Evolutionary conservation across 2,797 vertebrate species (phyloP).

Genomic region (Chlorospingus semifuscus): DNA sequence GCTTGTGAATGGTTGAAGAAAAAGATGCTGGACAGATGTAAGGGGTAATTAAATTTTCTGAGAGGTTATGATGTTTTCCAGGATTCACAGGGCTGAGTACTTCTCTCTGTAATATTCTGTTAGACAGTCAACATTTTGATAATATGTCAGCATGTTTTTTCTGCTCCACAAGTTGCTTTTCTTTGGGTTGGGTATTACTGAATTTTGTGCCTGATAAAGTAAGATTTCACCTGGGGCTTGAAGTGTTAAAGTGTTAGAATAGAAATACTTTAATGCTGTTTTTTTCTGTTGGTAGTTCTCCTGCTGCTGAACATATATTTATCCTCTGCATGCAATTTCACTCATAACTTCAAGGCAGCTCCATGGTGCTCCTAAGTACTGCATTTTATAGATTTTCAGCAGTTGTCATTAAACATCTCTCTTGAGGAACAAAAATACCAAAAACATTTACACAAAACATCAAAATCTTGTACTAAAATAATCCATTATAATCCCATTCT

Average conservation of each 20-base stretch:
- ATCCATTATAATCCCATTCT: background rate
- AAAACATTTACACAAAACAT: background rate
- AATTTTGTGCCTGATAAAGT: background rate
- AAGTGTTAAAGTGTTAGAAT: background rate
- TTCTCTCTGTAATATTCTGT: background rate
- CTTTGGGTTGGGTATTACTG: background rate
- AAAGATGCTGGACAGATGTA: background rate
- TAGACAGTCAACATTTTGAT: background rate
- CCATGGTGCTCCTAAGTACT: background rate
- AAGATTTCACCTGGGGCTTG: background rate
- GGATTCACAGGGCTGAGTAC: background rate
- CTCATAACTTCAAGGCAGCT: constrained; percentile 8
- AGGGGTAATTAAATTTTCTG: background rate
- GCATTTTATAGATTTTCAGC: constrained; percentile 15
- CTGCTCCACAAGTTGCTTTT: background rate
- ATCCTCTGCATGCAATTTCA: background rate
- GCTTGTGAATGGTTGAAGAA: background rate
- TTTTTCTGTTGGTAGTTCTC: background rate
- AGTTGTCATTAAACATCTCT: background rate
- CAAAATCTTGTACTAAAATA: background rate
- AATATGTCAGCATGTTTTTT: background rate
- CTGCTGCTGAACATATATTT: background rate
- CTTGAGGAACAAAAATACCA: background rate
- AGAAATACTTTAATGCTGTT: background rate
- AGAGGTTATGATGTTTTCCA: background rate